Evolutionary conservation across 2,888 invertebrate genomes (phyloP), one percentile per base, ranked within the genome.

Genomic region (Mesorhabditis sp.): DNA sequence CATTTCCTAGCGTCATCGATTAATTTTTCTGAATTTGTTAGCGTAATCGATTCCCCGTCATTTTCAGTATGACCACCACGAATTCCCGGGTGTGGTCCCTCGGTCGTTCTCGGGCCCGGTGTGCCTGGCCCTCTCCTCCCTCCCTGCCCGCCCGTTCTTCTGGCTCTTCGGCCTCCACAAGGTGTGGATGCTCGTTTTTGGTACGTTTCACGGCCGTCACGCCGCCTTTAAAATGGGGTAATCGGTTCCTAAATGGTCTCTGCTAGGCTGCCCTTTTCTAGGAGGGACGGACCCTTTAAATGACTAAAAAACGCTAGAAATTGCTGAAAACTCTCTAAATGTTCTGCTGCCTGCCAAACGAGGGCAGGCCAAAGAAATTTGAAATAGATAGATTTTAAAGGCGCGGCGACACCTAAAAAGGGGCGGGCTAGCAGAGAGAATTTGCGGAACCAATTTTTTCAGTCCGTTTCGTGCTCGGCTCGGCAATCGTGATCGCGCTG

Each of bases 81-180:
- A 95, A 86, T 99, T 93, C 89, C 94, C 97, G 83, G 89, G 98
- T 73, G 96, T 97, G 72, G 98, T 99, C 71, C 97, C 98, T 67
- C 90, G 98, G 77, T 92, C 94, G 44, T 98, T 99, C 87, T 87
- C 97, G 71, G 97, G 97, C 42, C 93, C 98, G 45, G 86, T 96
- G 43, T 88, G 92, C 73, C 89, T 97, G 79, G 91, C 79, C 1
- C 41, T 66, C 6, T 67, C 74, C 67, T 68, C 75, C 5, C 62
- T 70, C 7, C 80, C 78, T 5, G 70, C 72, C 66, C 72, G 77
- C 2, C 65, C 71, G 28, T 68, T 76, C 13, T 73, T 82, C 45
- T 58, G 71, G 13, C 74, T 71, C 50, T 70, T 78, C 66, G 70
- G 65, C 4, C 69, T 80, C 45, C 77, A 78, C 43, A 83, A 83